phyloP scores from a whole-genome alignment of 2,888 invertebrate species.

The Chymomyza caudatula region DNA sequence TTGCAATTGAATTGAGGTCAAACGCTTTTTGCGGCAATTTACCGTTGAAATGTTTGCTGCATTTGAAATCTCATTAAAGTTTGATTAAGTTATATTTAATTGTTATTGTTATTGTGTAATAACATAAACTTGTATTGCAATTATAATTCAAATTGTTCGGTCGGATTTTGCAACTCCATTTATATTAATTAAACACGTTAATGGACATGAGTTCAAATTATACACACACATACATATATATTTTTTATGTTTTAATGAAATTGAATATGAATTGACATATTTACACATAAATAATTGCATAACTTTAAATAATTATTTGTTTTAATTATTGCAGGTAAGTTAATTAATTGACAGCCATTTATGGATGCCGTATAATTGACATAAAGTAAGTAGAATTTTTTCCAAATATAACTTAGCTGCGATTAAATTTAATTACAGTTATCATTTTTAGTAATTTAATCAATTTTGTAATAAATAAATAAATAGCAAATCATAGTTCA shows the following conservation, averaged over 20 bases:
- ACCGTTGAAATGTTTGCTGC: conserved; percentile 20
- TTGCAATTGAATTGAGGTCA: conserved; percentile 53
- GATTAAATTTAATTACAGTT: too few relatives aligned
- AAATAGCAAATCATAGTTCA: too few relatives aligned
- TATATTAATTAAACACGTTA: conserved; percentile 57
- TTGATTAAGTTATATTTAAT: conserved; percentile 66
- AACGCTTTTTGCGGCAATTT: conserved; percentile 28
- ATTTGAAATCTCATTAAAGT: conserved; percentile 60
- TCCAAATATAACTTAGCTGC: not conserved
- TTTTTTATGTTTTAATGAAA: conserved; percentile 22
- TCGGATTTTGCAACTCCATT: conserved; percentile 41
- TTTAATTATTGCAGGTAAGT: not conserved
- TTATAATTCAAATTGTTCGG: conserved; percentile 52
- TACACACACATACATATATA: conserved; percentile 19
- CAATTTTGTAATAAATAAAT: too few relatives aligned
- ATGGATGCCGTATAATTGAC: not conserved
- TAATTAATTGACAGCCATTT: not conserved
- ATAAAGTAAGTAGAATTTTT: not conserved
- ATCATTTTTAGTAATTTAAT: too few relatives aligned
- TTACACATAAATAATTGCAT: conserved; percentile 25
- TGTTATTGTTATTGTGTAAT: conserved; percentile 46
- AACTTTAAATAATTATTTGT: not conserved
- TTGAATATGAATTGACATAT: conserved; percentile 23
- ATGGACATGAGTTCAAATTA: conserved; percentile 16
- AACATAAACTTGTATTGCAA: conserved; percentile 10